phyloP scores from a whole-genome alignment of 2,888 invertebrate genomes.

The Sinodicranocentrus sp. region DNA sequence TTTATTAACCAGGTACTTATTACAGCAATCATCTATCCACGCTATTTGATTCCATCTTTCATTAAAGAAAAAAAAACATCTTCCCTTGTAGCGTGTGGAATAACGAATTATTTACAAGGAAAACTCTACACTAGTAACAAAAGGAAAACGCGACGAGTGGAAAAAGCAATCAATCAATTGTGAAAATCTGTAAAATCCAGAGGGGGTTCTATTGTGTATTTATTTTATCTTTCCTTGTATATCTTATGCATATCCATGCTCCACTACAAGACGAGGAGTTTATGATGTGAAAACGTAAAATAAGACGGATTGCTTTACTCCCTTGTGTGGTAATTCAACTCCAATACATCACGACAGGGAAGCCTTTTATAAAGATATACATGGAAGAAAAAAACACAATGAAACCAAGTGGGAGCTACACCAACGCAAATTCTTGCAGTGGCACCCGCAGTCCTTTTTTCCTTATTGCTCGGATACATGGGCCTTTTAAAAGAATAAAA shows the following conservation, averaged over 20 bases:
- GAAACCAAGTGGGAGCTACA: background rate
- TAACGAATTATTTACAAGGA: constrained; percentile 12
- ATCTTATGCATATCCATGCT: constrained; percentile 2
- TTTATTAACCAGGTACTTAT: too few species aligned
- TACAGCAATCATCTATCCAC: background rate
- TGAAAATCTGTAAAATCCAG: constrained; percentile 59
- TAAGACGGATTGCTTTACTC: constrained; percentile 55
- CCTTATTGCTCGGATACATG: background rate
- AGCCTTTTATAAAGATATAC: constrained; percentile 33
- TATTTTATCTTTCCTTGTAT: background rate
- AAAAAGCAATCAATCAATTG: constrained; percentile 68
- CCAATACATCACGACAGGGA: constrained; percentile 63
- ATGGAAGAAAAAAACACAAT: constrained; percentile 9
- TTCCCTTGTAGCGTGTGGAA: background rate
- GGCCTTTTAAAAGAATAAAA: constrained; percentile 23
- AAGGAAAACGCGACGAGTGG: constrained; percentile 29
- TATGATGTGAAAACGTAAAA: constrained; percentile 37
- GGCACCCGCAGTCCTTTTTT: background rate
- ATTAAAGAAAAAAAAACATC: background rate
- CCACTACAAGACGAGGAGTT: background rate
- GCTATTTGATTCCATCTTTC: background rate
- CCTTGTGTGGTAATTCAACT: constrained; percentile 52
- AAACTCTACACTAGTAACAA: constrained; percentile 4
- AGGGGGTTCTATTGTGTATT: constrained; percentile 59
- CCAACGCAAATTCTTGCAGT: background rate